phyloP scores from a whole-genome alignment of 2,888 invertebrate species.

The Incurvaria masculella region DNA sequence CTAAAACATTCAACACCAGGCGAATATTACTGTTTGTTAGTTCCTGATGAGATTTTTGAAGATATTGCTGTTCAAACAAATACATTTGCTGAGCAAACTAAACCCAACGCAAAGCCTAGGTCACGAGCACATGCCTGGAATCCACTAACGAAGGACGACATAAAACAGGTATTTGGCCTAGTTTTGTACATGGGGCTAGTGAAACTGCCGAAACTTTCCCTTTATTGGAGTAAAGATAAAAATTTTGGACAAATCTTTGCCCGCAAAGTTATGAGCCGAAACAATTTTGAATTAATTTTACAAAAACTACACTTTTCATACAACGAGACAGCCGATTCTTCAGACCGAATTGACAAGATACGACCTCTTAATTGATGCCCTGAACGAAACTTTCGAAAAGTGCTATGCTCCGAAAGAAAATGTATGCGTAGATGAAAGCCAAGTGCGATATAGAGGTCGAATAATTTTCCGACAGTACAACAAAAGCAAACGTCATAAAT shows the following conservation, averaged over 20 bases:
- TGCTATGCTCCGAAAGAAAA: constrained; percentile 11
- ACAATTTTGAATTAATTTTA: constrained; percentile 14
- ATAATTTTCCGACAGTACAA: constrained; percentile 24
- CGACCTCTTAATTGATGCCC: constrained; percentile 3
- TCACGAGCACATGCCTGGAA: neutral
- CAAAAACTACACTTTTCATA: constrained; percentile 14
- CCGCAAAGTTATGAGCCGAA: constrained; percentile 14
- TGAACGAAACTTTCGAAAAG: constrained; percentile 4
- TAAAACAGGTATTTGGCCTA: constrained; percentile 9
- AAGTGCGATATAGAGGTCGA: constrained; percentile 21
- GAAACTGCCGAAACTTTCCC: constrained; percentile 15
- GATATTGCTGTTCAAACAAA: too few relatives aligned
- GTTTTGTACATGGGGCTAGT: constrained; percentile 19
- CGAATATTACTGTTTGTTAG: too few relatives aligned
- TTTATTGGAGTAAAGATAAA: constrained; percentile 17
- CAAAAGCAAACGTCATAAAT: constrained; percentile 20
- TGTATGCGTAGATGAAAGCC: constrained; percentile 20
- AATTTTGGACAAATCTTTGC: constrained; percentile 15
- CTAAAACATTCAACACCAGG: too few relatives aligned
- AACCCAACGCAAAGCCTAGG: too few relatives aligned
- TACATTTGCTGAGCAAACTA: too few relatives aligned
- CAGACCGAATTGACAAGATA: constrained; percentile 5
- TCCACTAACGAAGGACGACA: constrained; percentile 3
- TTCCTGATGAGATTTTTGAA: too few relatives aligned
- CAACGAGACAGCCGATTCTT: neutral